A percentile compares a stretch with the other conserved stretches of the same genome.
Evolutionary conservation across 2,797 vertebrate species (phyloP).

Genomic region (Sebastes nivosus): DNA sequence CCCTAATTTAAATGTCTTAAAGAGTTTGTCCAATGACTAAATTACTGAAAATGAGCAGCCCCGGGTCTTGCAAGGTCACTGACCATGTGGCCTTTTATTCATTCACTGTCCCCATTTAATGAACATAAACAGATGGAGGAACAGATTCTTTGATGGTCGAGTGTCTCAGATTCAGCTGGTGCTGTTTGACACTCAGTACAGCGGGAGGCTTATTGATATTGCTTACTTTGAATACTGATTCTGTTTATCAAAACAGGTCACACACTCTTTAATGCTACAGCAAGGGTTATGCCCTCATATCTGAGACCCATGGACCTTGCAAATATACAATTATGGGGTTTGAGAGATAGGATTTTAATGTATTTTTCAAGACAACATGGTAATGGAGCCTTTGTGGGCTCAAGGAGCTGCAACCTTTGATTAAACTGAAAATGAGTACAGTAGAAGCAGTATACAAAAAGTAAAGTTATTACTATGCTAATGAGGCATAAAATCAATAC

Average conservation of each 20-base stretch:
- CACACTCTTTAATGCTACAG: conserved; percentile 9
- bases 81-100: background rate
- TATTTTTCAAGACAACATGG: background rate
- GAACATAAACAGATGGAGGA: conserved; percentile 13
- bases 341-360: background rate
- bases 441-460: background rate
- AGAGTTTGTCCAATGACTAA: background rate
- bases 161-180: conserved; percentile 1
- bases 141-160: conserved; percentile 5
- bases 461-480: background rate
- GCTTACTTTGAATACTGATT: conserved; percentile 25
- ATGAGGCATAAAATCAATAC: background rate
- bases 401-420: background rate
- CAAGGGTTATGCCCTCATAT: background rate
- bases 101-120: background rate
- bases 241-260: conserved; percentile 17
- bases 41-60: background rate
- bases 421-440: background rate
- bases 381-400: background rate
- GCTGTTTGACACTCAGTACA: background rate
- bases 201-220: background rate
- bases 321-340: background rate
- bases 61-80: background rate
- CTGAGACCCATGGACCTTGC: background rate
- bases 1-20: background rate